Conservation (phyloP, 1,140 invertebrate genomes). For the Drosophila tani region DNA sequence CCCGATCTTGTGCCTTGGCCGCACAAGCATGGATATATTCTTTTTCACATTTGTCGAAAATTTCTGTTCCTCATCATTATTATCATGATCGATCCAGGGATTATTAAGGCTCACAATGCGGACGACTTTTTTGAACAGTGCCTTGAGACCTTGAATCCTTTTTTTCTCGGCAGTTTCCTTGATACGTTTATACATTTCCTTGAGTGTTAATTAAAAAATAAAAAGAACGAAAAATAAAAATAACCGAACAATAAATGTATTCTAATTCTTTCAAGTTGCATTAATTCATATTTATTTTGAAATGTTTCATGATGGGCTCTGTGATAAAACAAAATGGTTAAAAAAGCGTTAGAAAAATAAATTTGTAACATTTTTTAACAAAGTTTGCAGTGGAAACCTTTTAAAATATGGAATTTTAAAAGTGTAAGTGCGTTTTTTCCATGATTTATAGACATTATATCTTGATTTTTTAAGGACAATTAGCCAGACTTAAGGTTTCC, state of each 20-base stretch:
- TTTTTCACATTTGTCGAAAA: background rate
- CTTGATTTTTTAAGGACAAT: no score
- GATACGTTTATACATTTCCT: constrained; percentile 31
- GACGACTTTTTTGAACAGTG: constrained; percentile 49
- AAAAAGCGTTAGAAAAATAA: no score
- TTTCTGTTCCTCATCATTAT: constrained; percentile 12
- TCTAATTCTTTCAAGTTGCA: background rate
- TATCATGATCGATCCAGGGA: constrained; percentile 37
- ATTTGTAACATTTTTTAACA: no score
- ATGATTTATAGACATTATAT: no score
- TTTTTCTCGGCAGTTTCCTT: constrained; percentile 5
- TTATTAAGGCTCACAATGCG: constrained; percentile 47
- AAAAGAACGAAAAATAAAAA: background rate
- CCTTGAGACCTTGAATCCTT: constrained; percentile 16
- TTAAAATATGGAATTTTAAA: no score
- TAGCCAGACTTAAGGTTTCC: no score
- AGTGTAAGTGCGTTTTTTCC: no score
- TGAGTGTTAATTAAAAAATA: background rate
- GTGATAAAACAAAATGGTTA: background rate
- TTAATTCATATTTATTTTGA: constrained; percentile 22
- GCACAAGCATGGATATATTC: constrained; percentile 21
- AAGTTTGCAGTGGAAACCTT: no score
- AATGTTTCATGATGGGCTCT: constrained; percentile 17
- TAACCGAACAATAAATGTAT: constrained; percentile 9
- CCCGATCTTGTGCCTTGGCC: constrained; percentile 26